phyloP scores from a whole-genome alignment of 1,140 invertebrate genomes.

The Brachionus paranguensis region DNA sequence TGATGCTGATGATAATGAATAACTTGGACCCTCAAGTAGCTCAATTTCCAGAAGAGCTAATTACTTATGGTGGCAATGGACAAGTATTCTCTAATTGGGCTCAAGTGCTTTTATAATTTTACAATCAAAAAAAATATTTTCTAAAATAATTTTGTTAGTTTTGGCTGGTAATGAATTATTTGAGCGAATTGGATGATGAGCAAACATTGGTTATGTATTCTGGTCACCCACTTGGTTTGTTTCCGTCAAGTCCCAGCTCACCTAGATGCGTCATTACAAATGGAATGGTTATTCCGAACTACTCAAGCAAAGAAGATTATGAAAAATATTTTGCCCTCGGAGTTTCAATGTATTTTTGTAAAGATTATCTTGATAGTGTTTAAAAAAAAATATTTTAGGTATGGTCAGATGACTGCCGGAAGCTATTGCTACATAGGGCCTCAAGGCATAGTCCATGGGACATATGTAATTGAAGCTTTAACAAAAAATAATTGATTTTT shows the following conservation, averaged over 20 bases:
- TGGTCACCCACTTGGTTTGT: slow-evolving; percentile 65
- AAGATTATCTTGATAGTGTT: too few species aligned
- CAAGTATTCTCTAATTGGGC: slow-evolving; percentile 69
- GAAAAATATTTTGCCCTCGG: slow-evolving; percentile 64
- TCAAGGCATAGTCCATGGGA: slow-evolving; percentile 68
- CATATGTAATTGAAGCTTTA: slow-evolving; percentile 57
- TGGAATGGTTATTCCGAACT: slow-evolving; percentile 68
- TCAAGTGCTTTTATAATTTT: slow-evolving; percentile 55
- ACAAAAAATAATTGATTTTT: neutral
- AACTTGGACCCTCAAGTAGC: slow-evolving; percentile 64
- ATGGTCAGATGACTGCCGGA: slow-evolving; percentile 63
- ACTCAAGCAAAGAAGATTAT: slow-evolving; percentile 59
- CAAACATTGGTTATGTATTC: slow-evolving; percentile 66
- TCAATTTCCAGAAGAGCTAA: slow-evolving; percentile 60
- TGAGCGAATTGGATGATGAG: slow-evolving; percentile 61
- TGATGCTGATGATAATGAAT: slow-evolving; percentile 67
- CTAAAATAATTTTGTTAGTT: slow-evolving; percentile 56
- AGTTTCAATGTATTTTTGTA: slow-evolving; percentile 59
- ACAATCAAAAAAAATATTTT: neutral
- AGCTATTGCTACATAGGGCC: slow-evolving; percentile 69
- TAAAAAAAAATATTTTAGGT: slow-evolving; percentile 45
- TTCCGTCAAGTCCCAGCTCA: slow-evolving; percentile 58
- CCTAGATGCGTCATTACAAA: slow-evolving; percentile 67
- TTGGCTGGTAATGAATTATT: slow-evolving; percentile 62
- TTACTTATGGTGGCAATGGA: slow-evolving; percentile 68